Conservation (phyloP, 2,888 invertebrate genomes). For the Drosophila leonis region DNA sequence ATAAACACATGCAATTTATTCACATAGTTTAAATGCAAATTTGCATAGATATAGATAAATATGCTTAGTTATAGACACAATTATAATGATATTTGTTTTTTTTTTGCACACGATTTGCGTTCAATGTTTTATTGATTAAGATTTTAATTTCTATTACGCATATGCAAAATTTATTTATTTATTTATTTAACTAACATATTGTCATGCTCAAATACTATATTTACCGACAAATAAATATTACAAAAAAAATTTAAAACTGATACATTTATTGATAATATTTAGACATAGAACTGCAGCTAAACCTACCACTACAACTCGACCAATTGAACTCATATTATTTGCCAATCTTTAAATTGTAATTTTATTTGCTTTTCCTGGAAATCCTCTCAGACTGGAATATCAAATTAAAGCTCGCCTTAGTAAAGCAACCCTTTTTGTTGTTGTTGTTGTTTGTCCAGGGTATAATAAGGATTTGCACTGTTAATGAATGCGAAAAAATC, state of each 20-base stretch:
- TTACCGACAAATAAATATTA: conserved; percentile 54
- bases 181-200: conserved; percentile 78
- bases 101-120: conserved; percentile 26
- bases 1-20: conserved; percentile 41
- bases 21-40: conserved; percentile 41
- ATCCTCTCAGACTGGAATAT: not conserved
- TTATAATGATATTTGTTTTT: conserved; percentile 47
- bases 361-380: not conserved
- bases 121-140: conserved; percentile 42
- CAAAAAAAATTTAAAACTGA: conserved; percentile 39
- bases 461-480: not conserved
- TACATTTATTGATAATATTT: not conserved
- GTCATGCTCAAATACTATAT: conserved; percentile 56
- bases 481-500: conserved; percentile 1
- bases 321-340: not conserved
- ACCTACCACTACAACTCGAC: too few relatives aligned
- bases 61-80: conserved; percentile 24
- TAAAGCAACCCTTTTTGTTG: not conserved
- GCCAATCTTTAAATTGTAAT: not conserved
- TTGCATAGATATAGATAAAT: conserved; percentile 26
- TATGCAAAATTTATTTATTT: conserved; percentile 69
- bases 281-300: not conserved
- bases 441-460: not conserved
- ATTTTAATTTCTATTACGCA: conserved; percentile 19
- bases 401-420: not conserved